A percentile compares a stretch with the other conserved stretches of the same genome.
Conservation (phyloP, 2,797 vertebrate genomes). For the Merluccius polli region DNA sequence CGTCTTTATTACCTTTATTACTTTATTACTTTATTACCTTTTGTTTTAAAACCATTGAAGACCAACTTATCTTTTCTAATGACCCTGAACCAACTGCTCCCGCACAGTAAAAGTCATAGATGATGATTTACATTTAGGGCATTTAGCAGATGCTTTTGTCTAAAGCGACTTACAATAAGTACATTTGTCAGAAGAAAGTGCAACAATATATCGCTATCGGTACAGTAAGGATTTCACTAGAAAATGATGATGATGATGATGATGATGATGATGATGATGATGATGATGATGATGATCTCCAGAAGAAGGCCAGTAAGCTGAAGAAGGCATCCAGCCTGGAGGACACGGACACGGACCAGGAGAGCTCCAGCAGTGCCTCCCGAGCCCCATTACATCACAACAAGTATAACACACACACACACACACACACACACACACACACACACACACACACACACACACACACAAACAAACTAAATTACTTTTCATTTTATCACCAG, state of each 20-base stretch:
- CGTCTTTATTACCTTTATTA: no score
- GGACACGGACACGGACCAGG: slow-evolving; percentile 83
- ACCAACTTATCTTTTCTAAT: no score
- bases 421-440: not conserved
- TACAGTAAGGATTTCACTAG: no score
- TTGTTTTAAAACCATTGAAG: no score
- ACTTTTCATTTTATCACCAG: not conserved
- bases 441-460: not conserved
- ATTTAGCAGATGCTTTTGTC: no score
- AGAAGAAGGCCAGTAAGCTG: slow-evolving; percentile 89
- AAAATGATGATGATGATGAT: not conserved
- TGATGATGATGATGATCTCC: slow-evolving; percentile 10
- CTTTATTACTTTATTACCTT: no score
- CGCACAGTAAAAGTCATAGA: no score
- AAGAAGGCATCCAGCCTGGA: slow-evolving; percentile 86
- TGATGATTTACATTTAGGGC: no score
- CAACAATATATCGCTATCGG: no score
- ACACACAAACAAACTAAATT: not conserved
- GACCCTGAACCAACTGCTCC: no score
- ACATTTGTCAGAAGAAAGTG: no score
- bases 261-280: not conserved
- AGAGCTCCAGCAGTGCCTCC: slow-evolving; percentile 77
- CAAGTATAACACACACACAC: slow-evolving; percentile 64
- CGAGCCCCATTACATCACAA: slow-evolving; percentile 75
- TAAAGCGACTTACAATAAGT: no score